These are phyloP conservation scores for Caenorhabditis japonica DNA, from an alignment of 2,888 invertebrate genomes.

Conservation along the genomic window DNA sequence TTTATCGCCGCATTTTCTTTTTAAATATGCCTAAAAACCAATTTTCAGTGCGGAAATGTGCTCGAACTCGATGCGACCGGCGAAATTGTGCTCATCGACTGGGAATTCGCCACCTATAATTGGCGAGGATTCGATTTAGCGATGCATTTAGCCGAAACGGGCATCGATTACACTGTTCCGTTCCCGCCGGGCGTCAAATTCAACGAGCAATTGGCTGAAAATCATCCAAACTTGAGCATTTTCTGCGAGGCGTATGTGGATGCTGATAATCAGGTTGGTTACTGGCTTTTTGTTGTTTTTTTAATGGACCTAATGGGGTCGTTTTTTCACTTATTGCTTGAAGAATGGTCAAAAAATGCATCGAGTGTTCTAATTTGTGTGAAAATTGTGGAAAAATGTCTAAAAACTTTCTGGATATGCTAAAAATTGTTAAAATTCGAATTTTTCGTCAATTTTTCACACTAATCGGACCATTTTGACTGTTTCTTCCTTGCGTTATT, in stretches of 20 bases:
- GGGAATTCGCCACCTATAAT: constrained; percentile 31
- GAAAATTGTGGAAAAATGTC: background rate
- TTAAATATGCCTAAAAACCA: background rate
- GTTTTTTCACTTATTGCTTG: too few relatives aligned
- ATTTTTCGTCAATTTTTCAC: too few relatives aligned
- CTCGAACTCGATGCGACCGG: constrained; percentile 14
- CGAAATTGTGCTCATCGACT: constrained; percentile 23
- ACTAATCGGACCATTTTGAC: too few relatives aligned
- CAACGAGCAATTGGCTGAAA: constrained; percentile 20
- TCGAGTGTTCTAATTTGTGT: background rate
- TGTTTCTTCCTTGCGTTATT: too few relatives aligned
- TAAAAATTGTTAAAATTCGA: too few relatives aligned
- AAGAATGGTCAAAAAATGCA: background rate
- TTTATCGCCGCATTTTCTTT: too few relatives aligned
- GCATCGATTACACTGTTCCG: constrained; percentile 13
- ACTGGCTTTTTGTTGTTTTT: too few relatives aligned
- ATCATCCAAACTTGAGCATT: constrained; percentile 14
- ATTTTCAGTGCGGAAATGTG: constrained; percentile 24
- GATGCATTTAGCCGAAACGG: constrained; percentile 39
- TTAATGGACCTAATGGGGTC: too few relatives aligned
- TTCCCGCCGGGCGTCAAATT: constrained; percentile 18
- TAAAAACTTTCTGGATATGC: too few relatives aligned
- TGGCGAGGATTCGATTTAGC: constrained; percentile 31
- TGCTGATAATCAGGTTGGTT: constrained; percentile 29
- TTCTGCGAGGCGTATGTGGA: constrained; percentile 30